Percentiles rank a stretch among this genome's conserved stretches.
Evolutionary conservation across 2,113 vertebrate species (phyloP).

Genomic region (Eonycteris spelaea): DNA sequence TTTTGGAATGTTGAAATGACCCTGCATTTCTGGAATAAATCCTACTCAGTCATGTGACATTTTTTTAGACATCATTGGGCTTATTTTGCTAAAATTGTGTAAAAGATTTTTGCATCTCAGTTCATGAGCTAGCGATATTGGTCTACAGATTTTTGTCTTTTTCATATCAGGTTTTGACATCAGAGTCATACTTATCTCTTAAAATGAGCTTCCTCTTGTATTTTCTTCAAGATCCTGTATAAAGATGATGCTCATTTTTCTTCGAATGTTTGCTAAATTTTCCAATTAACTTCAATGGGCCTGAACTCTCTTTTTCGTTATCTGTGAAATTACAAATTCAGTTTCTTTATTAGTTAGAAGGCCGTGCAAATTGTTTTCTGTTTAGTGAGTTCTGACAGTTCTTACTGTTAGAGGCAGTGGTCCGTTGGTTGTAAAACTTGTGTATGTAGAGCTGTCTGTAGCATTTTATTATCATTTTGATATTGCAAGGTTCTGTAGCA

Average conservation of each 20-base stretch:
- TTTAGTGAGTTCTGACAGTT: no score
- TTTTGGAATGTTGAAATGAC: not conserved
- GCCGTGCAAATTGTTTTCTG: not conserved
- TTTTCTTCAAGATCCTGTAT: not conserved
- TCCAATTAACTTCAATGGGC: not conserved
- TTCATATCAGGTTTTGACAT: not conserved
- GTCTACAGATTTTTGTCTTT: not conserved
- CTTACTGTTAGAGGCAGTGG: not conserved
- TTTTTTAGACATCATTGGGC: not conserved
- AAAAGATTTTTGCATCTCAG: not conserved
- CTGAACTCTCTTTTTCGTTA: not conserved
- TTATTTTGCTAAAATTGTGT: not conserved
- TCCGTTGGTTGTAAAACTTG: not conserved
- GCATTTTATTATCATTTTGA: rapidly evolving
- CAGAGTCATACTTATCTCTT: not conserved
- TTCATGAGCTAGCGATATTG: not conserved
- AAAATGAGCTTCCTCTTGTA: not conserved
- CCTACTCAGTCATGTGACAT: not conserved
- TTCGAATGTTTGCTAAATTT: not conserved
- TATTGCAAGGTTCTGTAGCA: not conserved
- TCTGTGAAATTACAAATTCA: not conserved
- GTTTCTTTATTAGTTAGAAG: not conserved
- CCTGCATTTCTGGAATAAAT: not conserved
- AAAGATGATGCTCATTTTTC: not conserved
- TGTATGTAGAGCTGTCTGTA: not conserved